Percentiles rank a stretch among this genome's conserved stretches.
Evolutionary conservation across 2,113 vertebrate species (phyloP).

Genomic region (Mirounga angustirostris): DNA sequence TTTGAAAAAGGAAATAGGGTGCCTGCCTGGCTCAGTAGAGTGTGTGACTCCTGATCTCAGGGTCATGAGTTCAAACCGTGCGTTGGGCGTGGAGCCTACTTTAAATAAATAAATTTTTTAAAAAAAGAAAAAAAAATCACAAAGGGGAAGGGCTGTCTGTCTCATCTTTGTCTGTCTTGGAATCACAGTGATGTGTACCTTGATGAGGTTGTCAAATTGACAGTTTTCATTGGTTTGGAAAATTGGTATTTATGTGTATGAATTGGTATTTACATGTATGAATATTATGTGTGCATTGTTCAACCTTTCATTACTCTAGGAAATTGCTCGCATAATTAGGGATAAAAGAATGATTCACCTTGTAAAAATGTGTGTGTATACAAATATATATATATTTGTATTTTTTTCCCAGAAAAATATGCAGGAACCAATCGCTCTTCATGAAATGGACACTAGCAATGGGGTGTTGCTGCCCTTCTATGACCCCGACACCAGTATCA

Average conservation of each 20-base stretch:
- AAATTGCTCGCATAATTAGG: neutral
- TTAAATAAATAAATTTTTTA: neutral
- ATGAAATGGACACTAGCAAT: constrained; percentile 98
- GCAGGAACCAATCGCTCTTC: constrained; percentile 95
- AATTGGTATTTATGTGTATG: neutral
- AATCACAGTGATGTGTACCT: neutral
- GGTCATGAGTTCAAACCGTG: neutral
- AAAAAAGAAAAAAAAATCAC: neutral
- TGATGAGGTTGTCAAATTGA: neutral
- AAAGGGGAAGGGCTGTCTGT: neutral
- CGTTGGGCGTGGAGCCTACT: neutral
- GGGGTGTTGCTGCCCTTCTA: constrained; percentile 98
- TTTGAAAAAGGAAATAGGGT: neutral
- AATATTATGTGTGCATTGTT: neutral
- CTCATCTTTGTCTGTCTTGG: neutral
- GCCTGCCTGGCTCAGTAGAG: neutral
- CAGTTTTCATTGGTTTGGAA: neutral
- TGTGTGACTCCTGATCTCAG: neutral
- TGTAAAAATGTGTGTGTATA: neutral
- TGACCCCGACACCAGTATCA: constrained; percentile 95
- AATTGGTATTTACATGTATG: neutral
- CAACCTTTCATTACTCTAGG: neutral
- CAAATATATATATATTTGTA: neutral
- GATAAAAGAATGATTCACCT: constrained; percentile 5
- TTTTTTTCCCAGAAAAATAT: constrained; percentile 91